Evolutionary conservation across 2,797 vertebrate genomes (phyloP).

Genomic region (Malacoraja senta): DNA sequence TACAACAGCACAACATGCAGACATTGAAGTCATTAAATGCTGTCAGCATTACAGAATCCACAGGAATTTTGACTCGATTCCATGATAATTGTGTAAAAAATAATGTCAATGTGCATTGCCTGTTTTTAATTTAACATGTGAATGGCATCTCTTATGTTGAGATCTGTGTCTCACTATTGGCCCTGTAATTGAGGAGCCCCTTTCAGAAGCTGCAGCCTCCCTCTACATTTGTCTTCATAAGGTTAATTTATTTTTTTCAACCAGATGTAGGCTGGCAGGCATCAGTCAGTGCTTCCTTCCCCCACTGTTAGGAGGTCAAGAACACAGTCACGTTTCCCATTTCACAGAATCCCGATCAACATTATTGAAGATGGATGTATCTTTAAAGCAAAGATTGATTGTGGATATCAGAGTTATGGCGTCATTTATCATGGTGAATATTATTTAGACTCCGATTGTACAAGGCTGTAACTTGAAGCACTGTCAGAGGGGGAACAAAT

Average conservation of each 20-base stretch:
- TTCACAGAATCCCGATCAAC: conserved; percentile 87
- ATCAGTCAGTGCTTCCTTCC: conserved; percentile 81
- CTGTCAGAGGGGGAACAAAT: conserved; percentile 72
- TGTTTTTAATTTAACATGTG: not conserved
- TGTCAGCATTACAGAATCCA: not conserved
- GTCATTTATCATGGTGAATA: conserved; percentile 93
- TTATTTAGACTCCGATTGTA: conserved; percentile 96
- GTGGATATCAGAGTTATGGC: conserved; percentile 95
- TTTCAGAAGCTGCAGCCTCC: conserved; percentile 65
- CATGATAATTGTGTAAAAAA: conserved; percentile 27
- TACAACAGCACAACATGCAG: not conserved
- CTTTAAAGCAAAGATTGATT: conserved; percentile 99
- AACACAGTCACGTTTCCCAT: conserved; percentile 73
- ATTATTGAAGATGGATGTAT: conserved; percentile 98
- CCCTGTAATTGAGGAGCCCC: conserved; percentile 53
- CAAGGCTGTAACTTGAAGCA: conserved; percentile 85
- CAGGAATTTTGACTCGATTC: not conserved
- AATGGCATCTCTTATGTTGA: not conserved
- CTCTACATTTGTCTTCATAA: conserved; percentile 97
- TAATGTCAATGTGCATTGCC: not conserved
- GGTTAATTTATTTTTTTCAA: conserved; percentile 95
- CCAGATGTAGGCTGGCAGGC: conserved; percentile 98
- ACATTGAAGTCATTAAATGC: not conserved
- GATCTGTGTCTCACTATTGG: conserved; percentile 30
- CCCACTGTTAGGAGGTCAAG: conserved; percentile 71